A percentile compares a stretch with the other conserved stretches of the same genome.
Conservation (phyloP, 2,888 invertebrate genomes). For the Macrophya alboannulata region DNA sequence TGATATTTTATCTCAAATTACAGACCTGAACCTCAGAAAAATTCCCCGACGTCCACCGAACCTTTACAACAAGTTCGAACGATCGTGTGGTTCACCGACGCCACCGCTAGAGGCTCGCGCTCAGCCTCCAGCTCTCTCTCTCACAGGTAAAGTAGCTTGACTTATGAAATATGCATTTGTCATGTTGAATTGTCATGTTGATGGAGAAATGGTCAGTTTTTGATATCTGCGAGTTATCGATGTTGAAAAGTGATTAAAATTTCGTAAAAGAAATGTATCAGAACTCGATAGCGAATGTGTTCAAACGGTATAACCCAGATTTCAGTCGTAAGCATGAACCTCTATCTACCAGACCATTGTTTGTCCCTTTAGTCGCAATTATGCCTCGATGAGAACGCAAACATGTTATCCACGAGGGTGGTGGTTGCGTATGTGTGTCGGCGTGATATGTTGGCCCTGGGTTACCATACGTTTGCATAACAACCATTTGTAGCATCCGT, state of each 20-base stretch:
- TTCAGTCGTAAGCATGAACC: not conserved
- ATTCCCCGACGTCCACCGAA: not conserved
- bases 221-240: not conserved
- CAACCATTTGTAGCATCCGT: constrained; percentile 6
- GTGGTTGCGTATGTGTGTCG: not conserved
- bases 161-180: not conserved
- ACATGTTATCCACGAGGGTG: constrained; percentile 19
- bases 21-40: not conserved
- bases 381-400: constrained; percentile 44
- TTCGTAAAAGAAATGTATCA: not conserved
- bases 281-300: not conserved
- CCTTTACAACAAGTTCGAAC: not conserved
- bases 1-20: not conserved
- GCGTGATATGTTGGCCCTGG: constrained; percentile 45
- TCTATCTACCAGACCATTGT: constrained; percentile 25
- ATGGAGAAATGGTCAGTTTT: no score
- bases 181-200: no score
- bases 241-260: not conserved
- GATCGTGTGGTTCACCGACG: not conserved
- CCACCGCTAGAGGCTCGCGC: not conserved
- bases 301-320: not conserved
- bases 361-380: constrained; percentile 46
- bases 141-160: not conserved
- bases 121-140: not conserved
- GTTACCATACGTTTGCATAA: constrained; percentile 44